Evolutionary conservation across 1,140 invertebrate species (phyloP).

Genomic region (Hylaeus volcanicus): DNA sequence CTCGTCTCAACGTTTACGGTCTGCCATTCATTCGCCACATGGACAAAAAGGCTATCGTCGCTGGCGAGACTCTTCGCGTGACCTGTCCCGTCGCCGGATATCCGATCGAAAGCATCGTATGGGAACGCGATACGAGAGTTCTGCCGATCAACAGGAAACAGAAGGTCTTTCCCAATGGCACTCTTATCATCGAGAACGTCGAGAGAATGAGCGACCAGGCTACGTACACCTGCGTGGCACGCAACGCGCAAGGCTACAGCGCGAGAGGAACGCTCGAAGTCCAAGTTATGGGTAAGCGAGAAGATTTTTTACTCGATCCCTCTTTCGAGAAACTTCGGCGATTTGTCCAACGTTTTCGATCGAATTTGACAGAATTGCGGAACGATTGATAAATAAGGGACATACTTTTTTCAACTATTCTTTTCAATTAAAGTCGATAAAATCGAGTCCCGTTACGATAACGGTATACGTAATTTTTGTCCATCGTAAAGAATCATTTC

Average conservation of each 20-base stretch:
- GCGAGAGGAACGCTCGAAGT: constrained; percentile 93
- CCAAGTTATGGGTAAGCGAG: constrained; percentile 95
- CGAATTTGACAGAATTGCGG: too few species aligned
- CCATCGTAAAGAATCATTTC: too few species aligned
- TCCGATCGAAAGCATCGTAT: constrained; percentile 95
- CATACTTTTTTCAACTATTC: too few species aligned
- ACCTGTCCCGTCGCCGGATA: constrained; percentile 97
- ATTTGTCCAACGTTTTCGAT: too few species aligned
- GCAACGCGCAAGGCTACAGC: constrained; percentile 93
- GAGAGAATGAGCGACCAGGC: constrained; percentile 95
- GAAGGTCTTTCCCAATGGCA: constrained; percentile 96
- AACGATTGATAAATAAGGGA: too few species aligned
- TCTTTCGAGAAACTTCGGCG: not conserved
- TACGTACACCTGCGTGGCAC: constrained; percentile 95
- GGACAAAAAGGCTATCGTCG: constrained; percentile 97
- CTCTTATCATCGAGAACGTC: constrained; percentile 95
- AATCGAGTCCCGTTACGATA: too few species aligned
- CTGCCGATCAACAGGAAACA: constrained; percentile 97
- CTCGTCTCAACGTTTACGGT: constrained; percentile 95
- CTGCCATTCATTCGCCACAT: constrained; percentile 93
- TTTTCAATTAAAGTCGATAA: too few species aligned
- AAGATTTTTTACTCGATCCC: not conserved
- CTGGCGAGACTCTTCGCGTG: constrained; percentile 92
- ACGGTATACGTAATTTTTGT: too few species aligned
- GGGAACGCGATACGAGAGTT: constrained; percentile 91